A percentile compares a stretch with the other conserved stretches of the same genome.
phyloP scores from a whole-genome alignment of 2,888 invertebrate genomes.

The Mermis nigrescens region DNA sequence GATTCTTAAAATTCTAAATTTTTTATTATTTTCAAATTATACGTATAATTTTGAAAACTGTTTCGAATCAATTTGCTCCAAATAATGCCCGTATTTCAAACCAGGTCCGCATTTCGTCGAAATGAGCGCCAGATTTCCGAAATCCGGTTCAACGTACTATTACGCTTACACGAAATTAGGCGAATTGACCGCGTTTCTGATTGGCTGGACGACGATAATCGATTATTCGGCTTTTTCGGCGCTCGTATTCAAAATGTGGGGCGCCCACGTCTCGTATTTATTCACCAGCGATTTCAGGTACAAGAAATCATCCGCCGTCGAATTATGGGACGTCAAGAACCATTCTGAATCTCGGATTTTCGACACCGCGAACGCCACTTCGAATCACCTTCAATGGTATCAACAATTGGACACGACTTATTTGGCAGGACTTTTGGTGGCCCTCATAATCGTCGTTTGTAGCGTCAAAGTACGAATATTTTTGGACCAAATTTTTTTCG shows the following conservation, averaged over 20 bases:
- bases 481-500: too few relatives aligned
- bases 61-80: too few relatives aligned
- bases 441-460: constrained; percentile 17
- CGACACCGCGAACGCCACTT: too few relatives aligned
- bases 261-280: neutral
- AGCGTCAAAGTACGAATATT: constrained; percentile 6
- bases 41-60: too few relatives aligned
- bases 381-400: too few relatives aligned
- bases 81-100: neutral
- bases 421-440: constrained; percentile 14
- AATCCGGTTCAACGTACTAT: constrained; percentile 3
- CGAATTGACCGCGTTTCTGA: constrained; percentile 7
- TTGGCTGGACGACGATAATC: constrained; percentile 4
- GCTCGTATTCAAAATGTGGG: constrained; percentile 2
- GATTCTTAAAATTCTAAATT: neutral
- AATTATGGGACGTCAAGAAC: too few relatives aligned
- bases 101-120: constrained; percentile 3
- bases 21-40: too few relatives aligned
- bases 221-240: neutral
- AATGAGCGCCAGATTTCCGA: constrained; percentile 2
- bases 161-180: constrained; percentile 5
- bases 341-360: too few relatives aligned
- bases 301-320: too few relatives aligned
- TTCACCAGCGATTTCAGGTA: too few relatives aligned
- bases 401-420: constrained; percentile 13